Percentiles rank a stretch among this genome's conserved stretches.
Conservation (phyloP, 1,140 invertebrate species). For the Ceratosolen solmsi region DNA sequence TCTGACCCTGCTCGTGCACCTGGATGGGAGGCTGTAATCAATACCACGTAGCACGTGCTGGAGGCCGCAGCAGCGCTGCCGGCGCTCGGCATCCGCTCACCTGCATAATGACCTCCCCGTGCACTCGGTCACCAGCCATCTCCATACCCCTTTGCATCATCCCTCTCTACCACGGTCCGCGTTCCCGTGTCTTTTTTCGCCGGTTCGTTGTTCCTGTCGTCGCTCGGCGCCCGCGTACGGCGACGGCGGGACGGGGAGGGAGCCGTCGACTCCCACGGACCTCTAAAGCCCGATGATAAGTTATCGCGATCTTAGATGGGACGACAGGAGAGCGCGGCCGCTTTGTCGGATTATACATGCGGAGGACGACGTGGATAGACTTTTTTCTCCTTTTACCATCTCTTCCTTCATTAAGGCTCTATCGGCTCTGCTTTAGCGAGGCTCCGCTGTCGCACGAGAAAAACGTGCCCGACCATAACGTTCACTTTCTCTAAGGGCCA, state of each 20-base stretch:
- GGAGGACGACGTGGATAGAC: neutral
- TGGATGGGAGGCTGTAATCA: slow-evolving; percentile 46
- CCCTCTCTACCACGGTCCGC: no score
- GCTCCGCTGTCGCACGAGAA: no score
- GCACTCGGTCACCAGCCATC: neutral
- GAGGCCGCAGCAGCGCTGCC: neutral
- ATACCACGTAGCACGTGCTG: slow-evolving; percentile 36
- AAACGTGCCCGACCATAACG: no score
- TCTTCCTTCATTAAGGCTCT: neutral
- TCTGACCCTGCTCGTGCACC: slow-evolving; percentile 44
- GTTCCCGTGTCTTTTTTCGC: neutral
- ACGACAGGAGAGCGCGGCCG: neutral
- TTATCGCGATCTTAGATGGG: neutral
- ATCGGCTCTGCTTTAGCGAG: no score
- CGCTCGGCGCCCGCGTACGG: neutral
- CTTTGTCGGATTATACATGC: neutral
- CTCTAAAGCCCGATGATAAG: neutral
- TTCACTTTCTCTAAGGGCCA: no score
- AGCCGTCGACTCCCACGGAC: no score
- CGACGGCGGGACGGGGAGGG: no score
- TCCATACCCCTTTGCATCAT: no score
- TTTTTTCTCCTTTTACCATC: no score
- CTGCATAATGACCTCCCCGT: slow-evolving; percentile 16
- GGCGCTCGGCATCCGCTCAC: neutral
- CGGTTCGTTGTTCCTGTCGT: neutral